phyloP scores from a whole-genome alignment of 92 coral and sea anemone species.

The Umimayanthus kanabou region DNA sequence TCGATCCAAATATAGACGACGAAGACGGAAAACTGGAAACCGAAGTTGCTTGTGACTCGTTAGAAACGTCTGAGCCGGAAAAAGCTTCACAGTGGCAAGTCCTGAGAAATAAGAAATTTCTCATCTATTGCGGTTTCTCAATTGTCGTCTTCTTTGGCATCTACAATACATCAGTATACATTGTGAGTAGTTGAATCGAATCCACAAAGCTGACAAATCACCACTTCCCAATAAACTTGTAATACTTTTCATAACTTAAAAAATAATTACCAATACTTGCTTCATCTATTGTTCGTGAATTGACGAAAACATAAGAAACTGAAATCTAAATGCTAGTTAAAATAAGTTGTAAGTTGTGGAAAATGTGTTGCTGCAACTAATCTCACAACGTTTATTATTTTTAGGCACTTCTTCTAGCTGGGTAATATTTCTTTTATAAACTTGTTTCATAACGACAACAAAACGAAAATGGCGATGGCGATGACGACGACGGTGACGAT shows the following conservation, averaged over 20 bases:
- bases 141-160: conserved; percentile 19
- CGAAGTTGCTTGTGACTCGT: background rate
- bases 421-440: too few species aligned
- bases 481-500: background rate
- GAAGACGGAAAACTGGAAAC: background rate
- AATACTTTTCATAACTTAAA: too few species aligned
- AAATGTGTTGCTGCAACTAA: too few species aligned
- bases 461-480: background rate
- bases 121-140: conserved; percentile 20
- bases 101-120: conserved; percentile 19
- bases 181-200: conserved; percentile 20
- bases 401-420: too few species aligned
- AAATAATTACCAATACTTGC: too few species aligned
- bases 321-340: too few species aligned
- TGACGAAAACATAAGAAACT: too few species aligned
- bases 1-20: conserved; percentile 49
- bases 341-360: too few species aligned
- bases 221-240: too few species aligned
- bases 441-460: too few species aligned
- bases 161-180: conserved; percentile 19
- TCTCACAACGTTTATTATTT: too few species aligned
- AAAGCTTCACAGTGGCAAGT: conserved; percentile 4
- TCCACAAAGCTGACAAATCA: background rate
- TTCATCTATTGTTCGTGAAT: too few species aligned
- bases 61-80: background rate